phyloP scores from a whole-genome alignment of 1,140 invertebrate species.

The Mycetomoellerius zeteki region DNA sequence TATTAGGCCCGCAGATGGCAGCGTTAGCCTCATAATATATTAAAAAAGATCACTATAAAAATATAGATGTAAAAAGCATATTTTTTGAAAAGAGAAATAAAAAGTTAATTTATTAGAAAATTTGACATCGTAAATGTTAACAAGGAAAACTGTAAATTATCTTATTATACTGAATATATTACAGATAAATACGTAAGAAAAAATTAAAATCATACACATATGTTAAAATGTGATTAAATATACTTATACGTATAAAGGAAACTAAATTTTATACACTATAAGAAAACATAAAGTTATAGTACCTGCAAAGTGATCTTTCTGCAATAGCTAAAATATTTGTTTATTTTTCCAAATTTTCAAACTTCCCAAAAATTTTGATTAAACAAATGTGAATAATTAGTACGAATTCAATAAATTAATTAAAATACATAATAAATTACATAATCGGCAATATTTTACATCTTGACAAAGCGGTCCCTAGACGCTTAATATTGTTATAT shows the following conservation, averaged over 20 bases:
- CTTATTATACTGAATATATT: too few species aligned
- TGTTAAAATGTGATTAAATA: neutral
- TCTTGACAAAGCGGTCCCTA: too few species aligned
- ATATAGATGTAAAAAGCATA: neutral
- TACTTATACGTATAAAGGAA: neutral
- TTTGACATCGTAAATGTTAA: conserved; percentile 7
- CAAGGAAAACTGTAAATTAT: neutral
- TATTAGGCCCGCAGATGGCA: conserved; percentile 30
- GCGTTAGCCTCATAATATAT: neutral
- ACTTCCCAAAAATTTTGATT: neutral
- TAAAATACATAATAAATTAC: neutral
- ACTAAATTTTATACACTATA: neutral
- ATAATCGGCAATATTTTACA: neutral
- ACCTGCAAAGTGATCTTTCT: neutral
- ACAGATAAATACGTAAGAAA: too few species aligned
- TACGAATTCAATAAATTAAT: neutral
- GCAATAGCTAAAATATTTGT: too few species aligned
- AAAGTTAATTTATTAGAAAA: neutral
- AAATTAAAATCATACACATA: too few species aligned
- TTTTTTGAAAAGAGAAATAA: neutral
- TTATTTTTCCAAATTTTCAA: too few species aligned
- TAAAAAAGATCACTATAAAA: neutral
- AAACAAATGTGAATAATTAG: neutral
- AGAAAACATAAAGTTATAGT: neutral
- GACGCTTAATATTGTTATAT: too few species aligned